Percentiles rank a stretch among this genome's conserved stretches.
Evolutionary conservation across 2,113 vertebrate genomes (phyloP).

Genomic region (Colossoma macropomum): DNA sequence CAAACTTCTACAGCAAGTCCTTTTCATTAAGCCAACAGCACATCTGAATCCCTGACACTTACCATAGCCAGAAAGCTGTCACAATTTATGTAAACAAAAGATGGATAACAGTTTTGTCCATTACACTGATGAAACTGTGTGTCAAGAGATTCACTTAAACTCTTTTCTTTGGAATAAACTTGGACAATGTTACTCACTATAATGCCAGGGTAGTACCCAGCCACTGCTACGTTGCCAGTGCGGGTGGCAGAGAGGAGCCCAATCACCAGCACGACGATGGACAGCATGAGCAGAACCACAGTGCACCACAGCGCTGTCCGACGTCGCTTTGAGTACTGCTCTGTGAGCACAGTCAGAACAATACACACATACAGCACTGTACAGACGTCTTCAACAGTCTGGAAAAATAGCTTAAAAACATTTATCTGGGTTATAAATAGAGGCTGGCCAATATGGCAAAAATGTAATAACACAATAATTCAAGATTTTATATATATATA

Average conservation of each 20-base stretch:
- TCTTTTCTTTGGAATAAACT: not conserved
- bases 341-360: conserved; percentile 63
- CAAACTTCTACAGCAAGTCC: not conserved
- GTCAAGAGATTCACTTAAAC: not conserved
- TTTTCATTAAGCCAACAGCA: not conserved
- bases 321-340: conserved; percentile 82
- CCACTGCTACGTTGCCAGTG: conserved; percentile 88
- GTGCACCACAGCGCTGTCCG: conserved; percentile 86
- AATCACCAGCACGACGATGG: conserved; percentile 84
- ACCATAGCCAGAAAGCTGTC: not conserved
- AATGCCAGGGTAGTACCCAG: conserved; percentile 94
- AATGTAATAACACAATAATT: no score
- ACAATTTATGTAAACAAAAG: not conserved
- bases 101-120: not conserved
- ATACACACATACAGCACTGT: not conserved
- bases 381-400: not conserved
- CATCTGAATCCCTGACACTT: not conserved
- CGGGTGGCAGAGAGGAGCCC: conserved; percentile 89
- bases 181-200: conserved; percentile 80
- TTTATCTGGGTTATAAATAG: not conserved
- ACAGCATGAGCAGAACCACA: conserved; percentile 80
- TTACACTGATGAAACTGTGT: not conserved
- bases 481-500: no score
- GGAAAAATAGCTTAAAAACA: not conserved
- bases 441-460: no score